Evolutionary conservation across 2,113 vertebrate genomes (phyloP), one percentile per base, ranked within the genome.

Genomic region (Coryphaenoides rupestris): DNA sequence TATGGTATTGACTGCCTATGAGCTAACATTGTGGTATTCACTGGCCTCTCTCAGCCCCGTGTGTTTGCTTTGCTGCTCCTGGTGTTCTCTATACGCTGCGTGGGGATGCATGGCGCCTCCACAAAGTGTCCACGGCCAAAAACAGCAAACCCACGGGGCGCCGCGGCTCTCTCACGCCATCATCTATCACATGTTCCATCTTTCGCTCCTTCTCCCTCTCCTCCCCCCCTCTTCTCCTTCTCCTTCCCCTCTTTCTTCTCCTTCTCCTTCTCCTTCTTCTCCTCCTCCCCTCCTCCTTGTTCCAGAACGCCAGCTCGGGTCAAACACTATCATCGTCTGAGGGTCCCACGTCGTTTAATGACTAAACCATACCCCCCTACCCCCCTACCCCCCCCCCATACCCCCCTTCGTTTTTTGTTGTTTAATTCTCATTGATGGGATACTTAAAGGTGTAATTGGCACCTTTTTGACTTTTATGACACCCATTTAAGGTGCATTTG

Each of bases 391-490:
- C 40, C 5, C 40, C 40, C 13, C 40, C 40, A 45, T 13, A 45
- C 61, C 62, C 53, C 62, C 28, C 46, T 45, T 68, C 68, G 56
- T 61, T 77, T 85, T 79, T 89, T 26, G 24, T 89, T 86, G 75
- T 89, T 81, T 78, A 71, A 75, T 80, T 83, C 72, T 63, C 84
- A 79, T 78, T 88, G 83, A 89, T 78, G 83, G 74, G 85, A 86
- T 88, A 88, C 86, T 92, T 89, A 88, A 84, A 79, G 78, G 82
- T 89, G 91, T 90, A 91, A 91, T 91, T 92, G 87, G 86, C 90
- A 91, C 90, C 88, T 90, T 91, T 91, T 89, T 89, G 86, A 92
- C 86, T 92, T 91, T 92, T 92, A 92, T 91, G 88, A 87, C 86
- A 86, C 74, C 80, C 76, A 88, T 91, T 92, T 90, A 89, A 87